These are phyloP conservation scores for Agrypnus murinus DNA, from an alignment of 2,888 invertebrate genomes.

Conservation along the genomic window DNA sequence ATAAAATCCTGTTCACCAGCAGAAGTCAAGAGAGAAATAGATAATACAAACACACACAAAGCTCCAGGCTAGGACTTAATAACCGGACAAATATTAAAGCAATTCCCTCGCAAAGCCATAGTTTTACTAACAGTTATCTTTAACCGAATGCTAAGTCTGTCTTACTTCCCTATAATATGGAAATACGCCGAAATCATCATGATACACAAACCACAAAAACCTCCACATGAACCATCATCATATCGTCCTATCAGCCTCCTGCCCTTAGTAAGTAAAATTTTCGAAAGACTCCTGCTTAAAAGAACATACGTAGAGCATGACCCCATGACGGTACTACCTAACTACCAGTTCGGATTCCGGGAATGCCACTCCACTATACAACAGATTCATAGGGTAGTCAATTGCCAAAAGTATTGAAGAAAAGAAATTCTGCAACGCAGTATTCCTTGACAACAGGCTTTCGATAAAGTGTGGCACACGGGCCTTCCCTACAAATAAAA, in stretches of 20 bases:
- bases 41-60: neutral
- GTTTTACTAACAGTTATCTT: neutral
- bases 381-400: neutral
- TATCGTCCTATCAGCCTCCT: neutral
- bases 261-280: neutral
- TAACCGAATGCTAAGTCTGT: neutral
- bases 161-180: constrained; percentile 2
- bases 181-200: constrained; percentile 5
- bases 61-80: neutral
- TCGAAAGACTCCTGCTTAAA: neutral
- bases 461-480: too few relatives aligned
- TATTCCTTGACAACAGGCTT: neutral
- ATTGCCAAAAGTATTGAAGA: too few relatives aligned
- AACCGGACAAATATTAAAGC: constrained; percentile 11
- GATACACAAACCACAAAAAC: neutral
- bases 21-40: constrained; percentile 3
- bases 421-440: constrained; percentile 7
- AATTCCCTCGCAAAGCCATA: neutral
- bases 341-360: constrained; percentile 1
- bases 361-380: constrained; percentile 1
- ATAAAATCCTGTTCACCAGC: constrained; percentile 1
- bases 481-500: too few relatives aligned
- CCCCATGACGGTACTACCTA: neutral
- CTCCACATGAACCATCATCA: neutral
- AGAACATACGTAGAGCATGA: neutral